A percentile compares a stretch with the other conserved stretches of the same genome.
Conservation (phyloP, 2,888 invertebrate species). For the Falcaria lacertinaria region DNA sequence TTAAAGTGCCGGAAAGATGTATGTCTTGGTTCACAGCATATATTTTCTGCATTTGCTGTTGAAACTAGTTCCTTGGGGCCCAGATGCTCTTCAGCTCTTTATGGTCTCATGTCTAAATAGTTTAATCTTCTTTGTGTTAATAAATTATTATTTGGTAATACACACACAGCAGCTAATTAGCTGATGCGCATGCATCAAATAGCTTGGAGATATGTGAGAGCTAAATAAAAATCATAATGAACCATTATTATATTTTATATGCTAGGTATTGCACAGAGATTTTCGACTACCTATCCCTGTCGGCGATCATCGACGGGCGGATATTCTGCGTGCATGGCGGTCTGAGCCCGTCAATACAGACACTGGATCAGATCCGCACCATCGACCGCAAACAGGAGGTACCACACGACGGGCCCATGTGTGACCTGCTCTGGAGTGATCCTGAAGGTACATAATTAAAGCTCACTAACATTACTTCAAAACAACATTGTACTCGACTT, state of each 20-base stretch:
- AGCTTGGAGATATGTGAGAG: slow-evolving; percentile 4
- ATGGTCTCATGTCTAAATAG: too few relatives aligned
- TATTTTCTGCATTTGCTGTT: too few relatives aligned
- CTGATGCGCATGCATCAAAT: too few relatives aligned
- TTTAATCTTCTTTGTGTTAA: too few relatives aligned
- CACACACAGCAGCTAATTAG: too few relatives aligned
- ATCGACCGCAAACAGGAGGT: slow-evolving; percentile 99
- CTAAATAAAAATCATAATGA: too few relatives aligned
- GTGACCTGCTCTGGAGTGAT: slow-evolving; percentile 99
- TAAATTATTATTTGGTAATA: too few relatives aligned
- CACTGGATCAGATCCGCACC: slow-evolving; percentile 98
- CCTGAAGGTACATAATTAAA: slow-evolving; percentile 89
- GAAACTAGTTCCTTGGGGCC: too few relatives aligned
- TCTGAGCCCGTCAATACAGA: slow-evolving; percentile 98
- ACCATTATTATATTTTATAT: slow-evolving; percentile 1
- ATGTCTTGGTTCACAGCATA: too few relatives aligned
- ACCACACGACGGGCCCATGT: slow-evolving; percentile 99
- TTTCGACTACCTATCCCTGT: slow-evolving; percentile 97
- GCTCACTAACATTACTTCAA: neutral
- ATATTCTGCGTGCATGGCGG: slow-evolving; percentile 99
- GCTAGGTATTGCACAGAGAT: slow-evolving; percentile 97
- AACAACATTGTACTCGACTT: too few relatives aligned
- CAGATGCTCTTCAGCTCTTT: too few relatives aligned
- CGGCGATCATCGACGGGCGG: slow-evolving; percentile 98
- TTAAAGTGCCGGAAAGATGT: too few relatives aligned